Conservation (phyloP, 2,113 vertebrate species). For the Galemys pyrenaicus region DNA sequence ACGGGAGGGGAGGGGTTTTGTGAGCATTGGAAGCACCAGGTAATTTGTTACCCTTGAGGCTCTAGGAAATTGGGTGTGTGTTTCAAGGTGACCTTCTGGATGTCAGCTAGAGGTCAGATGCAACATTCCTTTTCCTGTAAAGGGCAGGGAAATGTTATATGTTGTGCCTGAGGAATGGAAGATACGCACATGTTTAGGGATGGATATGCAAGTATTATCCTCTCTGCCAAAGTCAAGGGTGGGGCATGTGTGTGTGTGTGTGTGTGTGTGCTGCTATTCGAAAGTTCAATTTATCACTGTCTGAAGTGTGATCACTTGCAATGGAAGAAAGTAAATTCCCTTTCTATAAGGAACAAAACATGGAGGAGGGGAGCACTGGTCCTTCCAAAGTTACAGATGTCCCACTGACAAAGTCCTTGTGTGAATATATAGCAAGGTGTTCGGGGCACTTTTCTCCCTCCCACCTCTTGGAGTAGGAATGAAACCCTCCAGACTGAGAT, state of each 20-base stretch:
- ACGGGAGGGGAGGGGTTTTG: not conserved
- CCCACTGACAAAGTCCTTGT: not conserved
- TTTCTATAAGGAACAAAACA: conserved; percentile 32
- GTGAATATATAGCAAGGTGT: not conserved
- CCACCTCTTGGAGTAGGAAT: not conserved
- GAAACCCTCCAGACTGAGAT: not conserved
- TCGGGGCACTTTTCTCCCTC: accelerated
- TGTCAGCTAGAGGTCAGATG: conserved; percentile 16
- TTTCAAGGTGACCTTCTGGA: conserved; percentile 75
- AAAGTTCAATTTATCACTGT: not conserved
- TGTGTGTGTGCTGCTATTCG: not conserved
- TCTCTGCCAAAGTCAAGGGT: not conserved
- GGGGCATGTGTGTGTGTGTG: not conserved
- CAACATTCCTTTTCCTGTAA: not conserved
- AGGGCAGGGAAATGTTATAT: not conserved
- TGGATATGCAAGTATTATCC: not conserved
- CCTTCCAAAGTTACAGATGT: not conserved
- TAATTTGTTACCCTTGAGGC: conserved; percentile 68
- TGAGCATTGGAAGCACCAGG: conserved; percentile 59
- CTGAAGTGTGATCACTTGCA: not conserved
- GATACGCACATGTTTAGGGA: not conserved
- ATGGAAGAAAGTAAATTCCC: not conserved
- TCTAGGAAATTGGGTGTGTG: conserved; percentile 46
- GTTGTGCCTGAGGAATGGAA: not conserved
- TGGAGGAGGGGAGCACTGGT: not conserved